Evolutionary conservation across 2,113 vertebrate genomes (phyloP).

Genomic region (Plecturocebus donacophilus): DNA sequence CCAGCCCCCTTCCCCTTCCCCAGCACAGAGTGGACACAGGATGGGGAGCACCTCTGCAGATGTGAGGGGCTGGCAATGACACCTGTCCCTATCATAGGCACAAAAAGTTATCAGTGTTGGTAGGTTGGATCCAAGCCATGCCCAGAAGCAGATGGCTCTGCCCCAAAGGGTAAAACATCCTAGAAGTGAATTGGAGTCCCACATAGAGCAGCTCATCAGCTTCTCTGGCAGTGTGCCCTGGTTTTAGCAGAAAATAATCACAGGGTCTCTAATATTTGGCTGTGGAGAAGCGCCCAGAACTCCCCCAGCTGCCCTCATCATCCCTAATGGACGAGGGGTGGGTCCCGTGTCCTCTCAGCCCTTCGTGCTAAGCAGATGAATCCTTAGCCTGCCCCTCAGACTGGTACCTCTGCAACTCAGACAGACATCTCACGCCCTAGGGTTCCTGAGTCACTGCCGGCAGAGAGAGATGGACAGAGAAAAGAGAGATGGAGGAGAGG

Average conservation of each 20-base stretch:
- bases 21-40: background rate
- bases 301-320: background rate
- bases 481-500: background rate
- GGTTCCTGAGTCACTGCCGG: background rate
- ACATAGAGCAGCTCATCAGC: fast-evolving
- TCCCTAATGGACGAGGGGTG: background rate
- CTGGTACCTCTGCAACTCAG: background rate
- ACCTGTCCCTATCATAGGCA: background rate
- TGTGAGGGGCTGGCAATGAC: fast-evolving
- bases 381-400: background rate
- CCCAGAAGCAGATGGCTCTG: background rate
- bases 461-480: background rate
- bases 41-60: background rate
- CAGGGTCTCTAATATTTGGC: too few relatives aligned
- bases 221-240: background rate
- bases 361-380: background rate
- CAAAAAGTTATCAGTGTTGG: too few relatives aligned
- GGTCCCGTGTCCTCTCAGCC: background rate
- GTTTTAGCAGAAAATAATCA: too few relatives aligned
- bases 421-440: background rate
- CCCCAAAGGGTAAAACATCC: fast-evolving
- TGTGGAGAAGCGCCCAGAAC: background rate
- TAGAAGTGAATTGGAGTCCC: background rate
- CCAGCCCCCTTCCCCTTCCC: background rate
- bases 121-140: background rate